Evolutionary conservation across 1,140 invertebrate species (phyloP), one percentile per base, ranked within the genome.

Genomic region (Drosophila orena): DNA sequence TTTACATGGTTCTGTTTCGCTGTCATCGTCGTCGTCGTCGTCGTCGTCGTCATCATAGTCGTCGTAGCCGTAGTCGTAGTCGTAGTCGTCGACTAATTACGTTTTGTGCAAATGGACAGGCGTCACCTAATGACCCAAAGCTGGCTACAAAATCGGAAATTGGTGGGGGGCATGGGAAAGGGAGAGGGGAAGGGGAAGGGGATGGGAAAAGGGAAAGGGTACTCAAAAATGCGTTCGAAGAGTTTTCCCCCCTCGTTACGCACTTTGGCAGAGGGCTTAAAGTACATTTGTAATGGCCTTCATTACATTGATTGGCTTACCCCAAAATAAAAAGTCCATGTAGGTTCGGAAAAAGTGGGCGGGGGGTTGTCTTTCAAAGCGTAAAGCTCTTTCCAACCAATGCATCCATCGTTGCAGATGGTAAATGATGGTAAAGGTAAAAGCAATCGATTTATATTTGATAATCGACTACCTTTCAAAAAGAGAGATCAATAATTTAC

Each of bases 81-180:
- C 43, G 54, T 54, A 49, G 40, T 72, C 56, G 66, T 52, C 71
- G 58, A 88, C 83, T 88, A 88, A 89, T 88, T 88, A 88, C 83
- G 84, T 89, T 88, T 83, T 56, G 50, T 49, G 59, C 61, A 35
- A 47, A 88, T 88, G 61, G 79, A 88, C 83, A 79, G 85, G 75
- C 84, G 84, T 89, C 84, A 89, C 85, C 84, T 89, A 89, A 89
- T 89, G 84, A 89, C 84, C 84, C 79, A 89, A 84, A 89, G 71
- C 84, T 79, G 81, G 74, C 83, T 79, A 84, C 64, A 77, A 12
- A 64, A 79, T 81, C 17, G 56, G 34, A 30, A 42, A 59, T 15
- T 42, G 35, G 34, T 12, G 24, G 4, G 42, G 24, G 24, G 24
- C n/a, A 22, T 14, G 5, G 35, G 52, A 38, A 38, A 17, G 17